Evolutionary conservation across 1,140 invertebrate species (phyloP).

Genomic region (Lasioglossum baleicum): DNA sequence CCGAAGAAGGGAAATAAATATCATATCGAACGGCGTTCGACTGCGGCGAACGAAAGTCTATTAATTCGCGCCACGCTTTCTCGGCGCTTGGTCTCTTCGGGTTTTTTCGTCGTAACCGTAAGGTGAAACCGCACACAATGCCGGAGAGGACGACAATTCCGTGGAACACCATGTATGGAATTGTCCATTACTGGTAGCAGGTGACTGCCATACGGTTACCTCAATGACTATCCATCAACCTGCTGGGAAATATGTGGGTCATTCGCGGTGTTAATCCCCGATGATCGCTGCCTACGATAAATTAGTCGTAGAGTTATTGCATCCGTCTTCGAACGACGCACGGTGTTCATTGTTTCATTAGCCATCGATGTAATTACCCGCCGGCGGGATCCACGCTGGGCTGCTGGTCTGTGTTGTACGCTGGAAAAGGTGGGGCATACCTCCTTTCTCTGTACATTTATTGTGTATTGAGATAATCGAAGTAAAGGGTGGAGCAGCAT

Average conservation of each 20-base stretch:
- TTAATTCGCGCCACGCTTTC: slow-evolving; percentile 21
- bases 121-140: slow-evolving; percentile 29
- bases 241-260: slow-evolving; percentile 61
- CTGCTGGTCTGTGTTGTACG: too few species aligned
- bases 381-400: neutral
- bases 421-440: too few species aligned
- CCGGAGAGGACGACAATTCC: slow-evolving; percentile 12
- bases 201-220: slow-evolving; percentile 53
- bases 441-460: too few species aligned
- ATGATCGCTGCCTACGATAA: slow-evolving; percentile 44
- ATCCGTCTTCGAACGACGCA: slow-evolving; percentile 25
- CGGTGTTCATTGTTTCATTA: slow-evolving; percentile 39
- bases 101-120: slow-evolving; percentile 21
- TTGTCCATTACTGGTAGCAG: slow-evolving; percentile 61
- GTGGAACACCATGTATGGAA: slow-evolving; percentile 53
- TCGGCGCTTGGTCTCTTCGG: neutral
- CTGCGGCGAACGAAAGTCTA: neutral
- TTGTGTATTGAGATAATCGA: too few species aligned
- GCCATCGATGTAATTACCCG: neutral
- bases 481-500: too few species aligned
- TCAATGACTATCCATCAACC: slow-evolving; percentile 61
- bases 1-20: neutral
- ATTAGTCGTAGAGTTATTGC: slow-evolving; percentile 46
- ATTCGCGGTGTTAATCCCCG: slow-evolving; percentile 42
- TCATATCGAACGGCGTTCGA: neutral